Conservation (phyloP, 1,140 invertebrate species). For the Agraylea sexmaculata region DNA sequence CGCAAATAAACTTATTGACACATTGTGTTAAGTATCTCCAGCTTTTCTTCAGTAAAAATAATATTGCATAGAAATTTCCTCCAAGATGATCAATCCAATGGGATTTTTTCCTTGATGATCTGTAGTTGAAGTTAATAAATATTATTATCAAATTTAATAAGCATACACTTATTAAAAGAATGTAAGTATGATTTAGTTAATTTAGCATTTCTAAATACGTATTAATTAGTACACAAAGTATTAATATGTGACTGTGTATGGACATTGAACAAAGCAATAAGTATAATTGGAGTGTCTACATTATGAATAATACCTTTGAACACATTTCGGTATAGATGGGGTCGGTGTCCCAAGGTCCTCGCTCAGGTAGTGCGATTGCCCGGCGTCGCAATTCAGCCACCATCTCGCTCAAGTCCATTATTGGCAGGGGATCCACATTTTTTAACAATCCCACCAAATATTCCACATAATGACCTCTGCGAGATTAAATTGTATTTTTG, state of each 20-base stretch:
- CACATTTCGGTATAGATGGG: constrained; percentile 57
- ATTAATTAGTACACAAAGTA: constrained; percentile 1
- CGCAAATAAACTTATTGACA: not conserved
- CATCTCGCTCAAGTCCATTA: constrained; percentile 76
- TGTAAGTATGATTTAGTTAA: constrained; percentile 3
- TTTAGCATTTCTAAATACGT: constrained; percentile 1
- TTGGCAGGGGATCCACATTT: constrained; percentile 73
- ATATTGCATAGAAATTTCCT: constrained; percentile 10
- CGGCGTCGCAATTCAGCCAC: constrained; percentile 73
- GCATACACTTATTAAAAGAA: constrained; percentile 3
- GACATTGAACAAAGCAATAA: constrained; percentile 19
- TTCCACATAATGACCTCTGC: constrained; percentile 91
- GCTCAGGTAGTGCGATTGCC: constrained; percentile 61
- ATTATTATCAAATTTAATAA: too few relatives aligned
- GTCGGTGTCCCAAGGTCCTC: constrained; percentile 52
- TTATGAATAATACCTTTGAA: constrained; percentile 45
- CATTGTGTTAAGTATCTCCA: constrained; percentile 7
- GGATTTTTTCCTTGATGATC: constrained; percentile 50
- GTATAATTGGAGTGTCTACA: constrained; percentile 5
- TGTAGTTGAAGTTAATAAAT: too few relatives aligned
- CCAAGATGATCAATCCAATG: constrained; percentile 35
- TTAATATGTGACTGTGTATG: too few relatives aligned
- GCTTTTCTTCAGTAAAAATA: too few relatives aligned
- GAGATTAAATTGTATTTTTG: too few relatives aligned
- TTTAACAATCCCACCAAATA: constrained; percentile 81